phyloP scores from a whole-genome alignment of 2,888 invertebrate species.

The Brachyptera risi region DNA sequence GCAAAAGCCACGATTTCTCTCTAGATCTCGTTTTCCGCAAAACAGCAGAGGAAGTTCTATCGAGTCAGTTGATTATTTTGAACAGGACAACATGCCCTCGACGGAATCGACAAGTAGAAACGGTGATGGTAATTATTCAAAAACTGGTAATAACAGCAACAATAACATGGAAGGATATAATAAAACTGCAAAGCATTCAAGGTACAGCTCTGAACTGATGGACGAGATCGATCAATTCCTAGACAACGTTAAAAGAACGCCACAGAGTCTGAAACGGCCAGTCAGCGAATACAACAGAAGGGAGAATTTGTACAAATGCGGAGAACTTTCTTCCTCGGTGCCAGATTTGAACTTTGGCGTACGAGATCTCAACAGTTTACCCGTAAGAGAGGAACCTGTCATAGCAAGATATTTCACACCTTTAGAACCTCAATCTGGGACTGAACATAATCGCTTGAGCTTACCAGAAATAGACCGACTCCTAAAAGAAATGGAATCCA shows the following conservation, averaged over 20 bases:
- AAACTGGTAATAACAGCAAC: not conserved
- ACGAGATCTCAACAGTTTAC: conserved; percentile 30
- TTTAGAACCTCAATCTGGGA: not conserved
- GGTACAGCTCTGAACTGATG: conserved; percentile 21
- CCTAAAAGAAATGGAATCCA: conserved; percentile 45
- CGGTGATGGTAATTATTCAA: not conserved
- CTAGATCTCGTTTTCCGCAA: too few relatives aligned
- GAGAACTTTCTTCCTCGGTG: conserved; percentile 32
- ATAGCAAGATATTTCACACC: conserved; percentile 19
- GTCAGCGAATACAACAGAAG: conserved; percentile 2
- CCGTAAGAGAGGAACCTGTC: conserved; percentile 30
- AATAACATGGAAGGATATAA: too few relatives aligned
- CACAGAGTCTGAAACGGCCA: not conserved
- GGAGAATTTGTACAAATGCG: conserved; percentile 23
- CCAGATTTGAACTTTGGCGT: conserved; percentile 35
- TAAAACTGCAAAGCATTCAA: not conserved
- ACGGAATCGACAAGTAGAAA: too few relatives aligned
- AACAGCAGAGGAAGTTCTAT: too few relatives aligned
- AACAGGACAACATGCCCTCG: not conserved
- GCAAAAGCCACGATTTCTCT: not conserved
- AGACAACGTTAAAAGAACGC: conserved; percentile 22
- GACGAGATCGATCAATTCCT: conserved; percentile 30
- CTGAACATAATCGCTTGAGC: conserved; percentile 36
- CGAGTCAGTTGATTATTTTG: too few relatives aligned
- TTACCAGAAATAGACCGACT: conserved; percentile 45